Evolutionary conservation across 2,113 vertebrate genomes (phyloP).

Genomic region (Chitala chitala): DNA sequence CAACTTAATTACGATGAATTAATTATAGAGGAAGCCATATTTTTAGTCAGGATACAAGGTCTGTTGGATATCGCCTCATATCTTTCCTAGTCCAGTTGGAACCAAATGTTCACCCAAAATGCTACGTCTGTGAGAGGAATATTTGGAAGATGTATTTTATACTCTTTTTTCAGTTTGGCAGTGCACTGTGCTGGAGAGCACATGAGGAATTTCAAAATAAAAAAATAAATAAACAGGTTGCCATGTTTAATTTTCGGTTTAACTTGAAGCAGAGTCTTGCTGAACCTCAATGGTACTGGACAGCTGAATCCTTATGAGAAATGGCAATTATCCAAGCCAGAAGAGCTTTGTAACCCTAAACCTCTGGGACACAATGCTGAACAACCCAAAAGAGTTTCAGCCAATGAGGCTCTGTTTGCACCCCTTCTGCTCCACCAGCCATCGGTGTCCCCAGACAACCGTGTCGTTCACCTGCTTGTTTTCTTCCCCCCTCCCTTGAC

Average conservation of each 20-base stretch:
- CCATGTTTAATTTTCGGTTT: not conserved
- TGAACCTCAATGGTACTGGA: not conserved
- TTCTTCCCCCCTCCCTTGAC: no score
- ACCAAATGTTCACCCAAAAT: not conserved
- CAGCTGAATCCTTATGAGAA: not conserved
- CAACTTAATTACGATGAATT: conserved; percentile 6
- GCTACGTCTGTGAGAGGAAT: not conserved
- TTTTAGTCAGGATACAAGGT: not conserved
- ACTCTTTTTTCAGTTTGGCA: no score
- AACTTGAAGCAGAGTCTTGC: not conserved
- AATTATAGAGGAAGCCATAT: not conserved
- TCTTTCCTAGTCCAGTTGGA: not conserved
- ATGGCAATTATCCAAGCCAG: not conserved
- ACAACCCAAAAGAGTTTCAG: not conserved
- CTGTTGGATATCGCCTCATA: not conserved
- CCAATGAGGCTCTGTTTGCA: not conserved
- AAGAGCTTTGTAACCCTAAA: not conserved
- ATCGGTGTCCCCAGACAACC: no score
- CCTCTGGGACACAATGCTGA: not conserved
- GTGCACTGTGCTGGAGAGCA: not conserved
- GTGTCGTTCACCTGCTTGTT: no score
- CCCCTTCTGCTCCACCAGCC: not conserved
- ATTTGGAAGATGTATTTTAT: not conserved
- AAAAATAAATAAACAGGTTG: not conserved
- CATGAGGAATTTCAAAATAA: not conserved